Evolutionary conservation across 2,888 invertebrate genomes (phyloP), one percentile per base, ranked within the genome.

Genomic region (Ophioninae sp.): DNA sequence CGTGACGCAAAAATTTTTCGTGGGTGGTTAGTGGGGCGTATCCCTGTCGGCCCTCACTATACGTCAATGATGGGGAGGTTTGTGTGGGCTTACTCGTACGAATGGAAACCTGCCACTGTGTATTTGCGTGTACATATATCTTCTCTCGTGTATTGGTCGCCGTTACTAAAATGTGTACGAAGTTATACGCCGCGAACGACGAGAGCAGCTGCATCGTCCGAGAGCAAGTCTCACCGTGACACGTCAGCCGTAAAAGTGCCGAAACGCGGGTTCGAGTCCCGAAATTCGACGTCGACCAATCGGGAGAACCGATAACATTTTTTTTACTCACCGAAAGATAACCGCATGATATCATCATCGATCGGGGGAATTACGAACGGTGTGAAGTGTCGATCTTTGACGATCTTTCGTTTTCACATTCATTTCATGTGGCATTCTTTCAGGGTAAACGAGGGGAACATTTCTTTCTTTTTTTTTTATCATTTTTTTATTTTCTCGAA

Each of bases 21-120:
- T 90, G 90, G 90, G 91, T 91, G 92, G 91, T 91, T 91, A 91
- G 91, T 90, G 91, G 89, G 90, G 89, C 91, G 90, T 91, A 89
- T 87, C 90, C 87, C 83, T 87, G 85, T 85, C 87, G 74, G 65
- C 82, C 39, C 64, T 63, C 61, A 81, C 86, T 88, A 87, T 88
- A 41, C 44, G 61, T 88, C 86, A 83, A 86, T 85, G 87, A 78
- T 81, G 77, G 79, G 79, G 83, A 83, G 84, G 78, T 86, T 85
- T 83, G 74, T 39, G 74, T 82, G 83, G 82, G 86, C 87, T 89
- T 89, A 84, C 44, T 56, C 58, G 44, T 64, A 58, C 51, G 22
- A 37, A 71, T 56, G 71, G n/a, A 51, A 17, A 6, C 17, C 13
- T 51, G 51, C 17, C 51, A n/a, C n/a, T 22, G 17, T 59, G 30